Evolutionary conservation across 2,888 invertebrate species (phyloP).

Genomic region (Harpagoxenus sublaevis): DNA sequence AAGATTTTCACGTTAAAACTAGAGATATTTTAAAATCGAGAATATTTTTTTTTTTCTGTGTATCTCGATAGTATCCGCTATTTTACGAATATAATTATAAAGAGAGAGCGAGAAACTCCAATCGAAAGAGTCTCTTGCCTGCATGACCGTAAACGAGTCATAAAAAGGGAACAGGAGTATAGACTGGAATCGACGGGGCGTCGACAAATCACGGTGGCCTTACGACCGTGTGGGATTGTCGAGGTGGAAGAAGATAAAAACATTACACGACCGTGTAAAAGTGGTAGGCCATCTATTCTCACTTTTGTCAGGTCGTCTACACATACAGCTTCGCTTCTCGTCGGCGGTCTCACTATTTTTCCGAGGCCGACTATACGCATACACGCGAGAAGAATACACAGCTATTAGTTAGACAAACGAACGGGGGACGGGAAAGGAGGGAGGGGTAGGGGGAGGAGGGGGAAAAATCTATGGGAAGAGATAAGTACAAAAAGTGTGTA

Average conservation of each 20-base stretch:
- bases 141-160: slow-evolving; percentile 24
- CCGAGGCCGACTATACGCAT: slow-evolving; percentile 14
- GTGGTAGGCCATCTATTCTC: slow-evolving; percentile 76
- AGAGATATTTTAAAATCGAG: too few species aligned
- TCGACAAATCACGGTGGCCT: slow-evolving; percentile 13
- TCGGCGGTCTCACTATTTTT: background rate
- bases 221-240: slow-evolving; percentile 21
- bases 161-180: background rate
- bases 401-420: slow-evolving; percentile 60
- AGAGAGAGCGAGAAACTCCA: background rate
- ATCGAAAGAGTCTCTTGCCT: background rate
- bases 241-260: slow-evolving; percentile 23
- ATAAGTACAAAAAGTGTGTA: slow-evolving; percentile 84
- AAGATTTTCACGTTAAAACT: too few species aligned
- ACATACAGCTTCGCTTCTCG: slow-evolving; percentile 39
- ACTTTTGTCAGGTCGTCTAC: slow-evolving; percentile 71
- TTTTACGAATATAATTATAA: background rate
- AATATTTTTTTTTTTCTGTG: too few species aligned
- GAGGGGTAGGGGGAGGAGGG: slow-evolving; percentile 19
- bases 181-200: slow-evolving; percentile 11
- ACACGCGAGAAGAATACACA: slow-evolving; percentile 65
- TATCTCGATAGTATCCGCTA: background rate
- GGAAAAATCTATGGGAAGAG: slow-evolving; percentile 68
- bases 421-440: background rate
- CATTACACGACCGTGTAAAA: slow-evolving; percentile 59